These are phyloP conservation scores for Dolichotis patagonum DNA, from an alignment of 2,113 vertebrate species.

Conservation along the genomic window DNA sequence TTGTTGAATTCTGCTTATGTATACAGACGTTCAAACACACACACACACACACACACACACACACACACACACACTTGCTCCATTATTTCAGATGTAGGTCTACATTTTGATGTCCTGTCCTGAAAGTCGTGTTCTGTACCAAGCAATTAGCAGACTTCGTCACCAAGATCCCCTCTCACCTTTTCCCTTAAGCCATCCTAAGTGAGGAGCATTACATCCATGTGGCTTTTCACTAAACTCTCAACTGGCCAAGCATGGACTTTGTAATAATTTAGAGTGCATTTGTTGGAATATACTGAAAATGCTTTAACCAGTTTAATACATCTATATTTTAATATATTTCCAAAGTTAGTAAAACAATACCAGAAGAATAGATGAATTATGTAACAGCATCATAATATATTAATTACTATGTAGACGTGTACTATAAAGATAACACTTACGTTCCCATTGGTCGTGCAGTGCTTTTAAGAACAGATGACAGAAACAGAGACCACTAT, in stretches of 20 bases:
- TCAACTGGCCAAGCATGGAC: background rate
- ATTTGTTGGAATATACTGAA: background rate
- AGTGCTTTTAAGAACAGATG: background rate
- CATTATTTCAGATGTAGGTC: background rate
- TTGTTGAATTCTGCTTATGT: background rate
- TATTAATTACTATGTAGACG: background rate
- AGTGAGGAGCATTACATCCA: background rate
- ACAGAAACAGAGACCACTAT: background rate
- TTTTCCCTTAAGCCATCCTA: background rate
- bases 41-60: background rate
- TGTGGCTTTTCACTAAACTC: background rate
- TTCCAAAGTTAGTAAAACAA: background rate
- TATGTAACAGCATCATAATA: background rate
- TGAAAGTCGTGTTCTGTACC: background rate
- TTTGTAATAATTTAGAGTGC: background rate
- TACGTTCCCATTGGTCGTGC: background rate
- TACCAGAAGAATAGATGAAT: background rate
- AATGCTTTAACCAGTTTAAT: background rate
- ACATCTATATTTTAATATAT: background rate
- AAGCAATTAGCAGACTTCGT: background rate
- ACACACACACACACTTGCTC: background rate
- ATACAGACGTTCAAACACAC: background rate
- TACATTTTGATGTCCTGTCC: background rate
- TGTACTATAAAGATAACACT: background rate
- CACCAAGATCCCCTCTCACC: background rate